phyloP scores from a whole-genome alignment of 2,797 vertebrate genomes.

The Poeciliopsis presidionis region DNA sequence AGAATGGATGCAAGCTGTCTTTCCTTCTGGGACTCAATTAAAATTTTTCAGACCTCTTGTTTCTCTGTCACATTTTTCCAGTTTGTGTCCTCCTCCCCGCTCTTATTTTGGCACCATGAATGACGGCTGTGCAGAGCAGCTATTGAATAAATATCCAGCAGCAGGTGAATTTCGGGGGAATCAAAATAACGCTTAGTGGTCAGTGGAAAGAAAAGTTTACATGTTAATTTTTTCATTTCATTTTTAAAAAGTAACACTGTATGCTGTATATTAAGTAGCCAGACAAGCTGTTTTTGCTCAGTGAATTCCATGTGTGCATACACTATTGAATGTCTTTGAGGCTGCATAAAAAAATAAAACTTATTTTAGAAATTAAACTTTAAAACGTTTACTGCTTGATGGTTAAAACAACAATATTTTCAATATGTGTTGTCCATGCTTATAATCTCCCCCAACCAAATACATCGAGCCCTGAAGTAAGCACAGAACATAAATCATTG shows the following conservation, averaged over 20 bases:
- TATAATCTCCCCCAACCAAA: constrained; percentile 20
- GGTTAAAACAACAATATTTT: constrained; percentile 31
- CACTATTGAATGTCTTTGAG: constrained; percentile 14
- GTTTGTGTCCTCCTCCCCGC: neutral
- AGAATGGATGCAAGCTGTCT: constrained; percentile 62
- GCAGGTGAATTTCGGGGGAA: constrained; percentile 36
- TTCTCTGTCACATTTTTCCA: constrained; percentile 51
- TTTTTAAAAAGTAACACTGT: constrained; percentile 8
- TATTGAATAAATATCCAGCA: constrained; percentile 42
- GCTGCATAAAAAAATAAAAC: neutral
- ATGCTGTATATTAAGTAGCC: neutral
- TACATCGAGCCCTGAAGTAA: constrained; percentile 14
- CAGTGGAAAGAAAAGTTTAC: neutral
- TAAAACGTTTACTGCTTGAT: constrained; percentile 19
- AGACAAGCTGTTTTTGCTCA: neutral
- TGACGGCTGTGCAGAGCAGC: constrained; percentile 29
- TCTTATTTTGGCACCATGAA: constrained; percentile 36
- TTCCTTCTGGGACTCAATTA: constrained; percentile 58
- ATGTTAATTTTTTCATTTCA: constrained; percentile 7
- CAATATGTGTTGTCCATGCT: constrained; percentile 29
- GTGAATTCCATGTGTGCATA: neutral
- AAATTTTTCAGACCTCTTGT: constrained; percentile 57
- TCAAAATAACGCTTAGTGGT: constrained; percentile 18
- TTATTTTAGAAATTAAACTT: constrained; percentile 18
- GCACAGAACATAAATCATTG: constrained; percentile 26